Base-by-base conservation (phyloP, 2,888 invertebrate genomes). In the Clostera curtula region DNA sequence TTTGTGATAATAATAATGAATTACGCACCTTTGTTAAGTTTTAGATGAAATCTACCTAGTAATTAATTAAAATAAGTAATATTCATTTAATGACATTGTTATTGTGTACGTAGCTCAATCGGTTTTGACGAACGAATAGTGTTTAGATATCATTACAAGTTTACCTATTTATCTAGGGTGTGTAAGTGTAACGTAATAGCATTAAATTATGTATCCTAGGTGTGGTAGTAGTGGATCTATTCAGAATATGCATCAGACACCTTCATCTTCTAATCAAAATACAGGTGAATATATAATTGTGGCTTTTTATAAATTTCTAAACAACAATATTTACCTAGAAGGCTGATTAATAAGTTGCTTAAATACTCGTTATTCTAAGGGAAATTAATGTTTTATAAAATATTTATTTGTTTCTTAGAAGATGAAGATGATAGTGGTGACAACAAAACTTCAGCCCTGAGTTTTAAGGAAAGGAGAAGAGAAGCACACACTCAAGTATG, bases 401-500 rank as follows among this genome's bases (percentile, higher is more conserved):
- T 27, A 31, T 21, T 18, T 6, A 23, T 32, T 7, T 57, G 20
- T 21, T 0, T 45, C 70, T 6, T 51, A 87, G 88, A 87, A 49
- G 88, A 88, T 52, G 88, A 88, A 67, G 88, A 88, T 56, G 87
- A 87, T 39, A 87, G 87, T 46, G 87, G 86, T 21, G 88, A 88
- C 51, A 86, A 85, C 46, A 85, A 80, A 51, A 74, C 82, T 12
- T 82, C 86, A 35, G 76, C 93, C 2, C 75, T 95, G 32, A 95
- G 93, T 59, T 97, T 97, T 69, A 97, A 96, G 67, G 97, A 98
- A 59, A 86, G 97, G 17, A 87, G 97, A 28, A 86, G 97, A 37
- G 97, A 97, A 70, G 97, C 97, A 3, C 97, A 97, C 64, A 97
- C 97, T 0, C 88, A 84, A 72, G 85, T 84, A 54, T 21, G 10